phyloP scores from a whole-genome alignment of 2,888 invertebrate genomes.

The Nemotelus nigrinus region DNA sequence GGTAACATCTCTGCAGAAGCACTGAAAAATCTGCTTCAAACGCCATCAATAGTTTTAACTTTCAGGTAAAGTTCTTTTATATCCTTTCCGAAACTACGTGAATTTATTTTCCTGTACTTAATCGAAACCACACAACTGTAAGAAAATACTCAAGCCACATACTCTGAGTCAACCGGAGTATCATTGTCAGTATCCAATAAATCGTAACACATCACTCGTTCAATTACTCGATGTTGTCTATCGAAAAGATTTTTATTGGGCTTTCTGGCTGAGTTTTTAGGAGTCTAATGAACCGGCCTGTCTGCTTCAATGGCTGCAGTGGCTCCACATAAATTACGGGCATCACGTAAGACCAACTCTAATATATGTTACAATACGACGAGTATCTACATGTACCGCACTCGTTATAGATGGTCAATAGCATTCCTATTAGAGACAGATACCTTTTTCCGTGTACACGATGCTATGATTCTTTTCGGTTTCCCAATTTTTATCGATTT shows the following conservation, averaged over 20 bases:
- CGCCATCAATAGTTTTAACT: too few species aligned
- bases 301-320: background rate
- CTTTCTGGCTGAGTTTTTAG: slow-evolving; percentile 3
- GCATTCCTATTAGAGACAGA: background rate
- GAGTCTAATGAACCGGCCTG: slow-evolving; percentile 10
- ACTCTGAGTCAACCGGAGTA: too few species aligned
- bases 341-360: too few species aligned
- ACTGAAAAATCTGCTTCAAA: too few species aligned
- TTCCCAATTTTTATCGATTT: slow-evolving; percentile 19
- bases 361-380: background rate
- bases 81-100: too few species aligned
- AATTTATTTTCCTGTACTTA: too few species aligned
- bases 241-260: slow-evolving; percentile 20
- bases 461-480: slow-evolving; percentile 19
- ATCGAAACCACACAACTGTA: too few species aligned
- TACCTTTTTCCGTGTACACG: background rate
- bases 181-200: too few species aligned
- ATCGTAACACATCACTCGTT: background rate
- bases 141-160: too few species aligned
- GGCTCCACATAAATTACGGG: slow-evolving; percentile 18
- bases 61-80: too few species aligned
- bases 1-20: too few species aligned
- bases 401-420: background rate
- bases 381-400: background rate
- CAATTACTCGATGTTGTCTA: background rate